A percentile compares a stretch with the other conserved stretches of the same genome.
Conservation (phyloP, 2,113 vertebrate genomes). For the Cyphomyrus discorhynchus region DNA sequence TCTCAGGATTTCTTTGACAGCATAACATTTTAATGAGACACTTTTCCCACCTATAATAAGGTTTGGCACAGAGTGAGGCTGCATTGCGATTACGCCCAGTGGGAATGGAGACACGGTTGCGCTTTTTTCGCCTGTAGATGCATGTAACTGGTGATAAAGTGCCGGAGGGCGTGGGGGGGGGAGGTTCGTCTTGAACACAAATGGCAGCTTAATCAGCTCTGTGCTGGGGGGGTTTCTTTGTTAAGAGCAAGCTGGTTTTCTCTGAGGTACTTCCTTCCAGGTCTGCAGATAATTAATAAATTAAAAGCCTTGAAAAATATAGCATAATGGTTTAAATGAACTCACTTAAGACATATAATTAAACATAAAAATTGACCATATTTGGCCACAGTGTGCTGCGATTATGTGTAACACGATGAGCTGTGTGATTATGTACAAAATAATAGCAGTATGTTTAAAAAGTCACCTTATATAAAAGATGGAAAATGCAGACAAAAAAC, state of each 20-base stretch:
- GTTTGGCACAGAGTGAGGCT: slow-evolving; percentile 34
- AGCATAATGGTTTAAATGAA: neutral
- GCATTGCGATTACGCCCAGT: slow-evolving; percentile 27
- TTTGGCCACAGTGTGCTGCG: neutral
- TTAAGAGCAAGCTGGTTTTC: neutral
- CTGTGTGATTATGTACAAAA: neutral
- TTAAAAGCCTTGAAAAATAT: neutral
- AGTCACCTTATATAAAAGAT: neutral
- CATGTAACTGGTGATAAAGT: neutral
- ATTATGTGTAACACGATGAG: neutral
- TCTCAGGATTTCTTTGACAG: slow-evolving; percentile 27
- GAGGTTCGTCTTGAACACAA: neutral
- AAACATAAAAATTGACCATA: neutral
- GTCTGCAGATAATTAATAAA: neutral
- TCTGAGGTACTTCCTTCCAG: neutral
- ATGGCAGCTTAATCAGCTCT: neutral
- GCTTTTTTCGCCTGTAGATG: slow-evolving; percentile 35
- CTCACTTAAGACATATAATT: neutral
- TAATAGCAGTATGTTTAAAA: neutral
- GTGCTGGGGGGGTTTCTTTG: neutral
- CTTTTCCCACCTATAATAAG: slow-evolving; percentile 41
- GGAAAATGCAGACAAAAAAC: neutral
- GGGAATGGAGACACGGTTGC: neutral
- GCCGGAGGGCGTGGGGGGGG: neutral
- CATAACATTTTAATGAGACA: slow-evolving; percentile 36